A percentile compares a stretch with the other conserved stretches of the same genome.
Evolutionary conservation across 1,140 invertebrate genomes (phyloP).

Genomic region (Palaemon carinicauda): DNA sequence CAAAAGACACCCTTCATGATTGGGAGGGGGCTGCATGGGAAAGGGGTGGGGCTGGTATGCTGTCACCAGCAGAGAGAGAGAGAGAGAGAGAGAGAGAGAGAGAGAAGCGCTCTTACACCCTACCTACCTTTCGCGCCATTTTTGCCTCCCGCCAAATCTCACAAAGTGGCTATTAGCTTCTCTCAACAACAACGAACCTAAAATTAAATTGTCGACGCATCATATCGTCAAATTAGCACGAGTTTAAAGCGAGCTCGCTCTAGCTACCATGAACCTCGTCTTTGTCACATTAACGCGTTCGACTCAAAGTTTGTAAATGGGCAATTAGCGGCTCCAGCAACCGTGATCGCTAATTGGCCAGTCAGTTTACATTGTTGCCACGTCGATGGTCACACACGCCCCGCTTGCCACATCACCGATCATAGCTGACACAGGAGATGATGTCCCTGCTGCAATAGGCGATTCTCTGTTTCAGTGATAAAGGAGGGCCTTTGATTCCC

Average conservation of each 20-base stretch:
- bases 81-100: conserved; percentile 10
- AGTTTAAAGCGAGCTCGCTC: conserved; percentile 23
- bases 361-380: conserved; percentile 57
- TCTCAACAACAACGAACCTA: not conserved
- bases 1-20: no score
- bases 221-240: conserved; percentile 37
- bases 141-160: not conserved
- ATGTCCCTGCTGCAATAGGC: no score
- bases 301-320: conserved; percentile 50
- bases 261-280: conserved; percentile 40
- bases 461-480: no score
- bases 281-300: conserved; percentile 50
- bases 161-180: not conserved
- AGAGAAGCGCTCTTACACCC: not conserved
- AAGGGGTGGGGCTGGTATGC: no score
- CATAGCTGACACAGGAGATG: not conserved
- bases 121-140: not conserved
- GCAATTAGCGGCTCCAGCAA: conserved; percentile 52
- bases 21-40: no score
- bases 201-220: conserved; percentile 48
- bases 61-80: not conserved
- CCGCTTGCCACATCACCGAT: not conserved
- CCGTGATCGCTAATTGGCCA: conserved; percentile 57
- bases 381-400: conserved; percentile 31
- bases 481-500: no score